Evolutionary conservation across 1,140 invertebrate genomes (phyloP), one percentile per base, ranked within the genome.

Genomic region (Drosophila navojoa): DNA sequence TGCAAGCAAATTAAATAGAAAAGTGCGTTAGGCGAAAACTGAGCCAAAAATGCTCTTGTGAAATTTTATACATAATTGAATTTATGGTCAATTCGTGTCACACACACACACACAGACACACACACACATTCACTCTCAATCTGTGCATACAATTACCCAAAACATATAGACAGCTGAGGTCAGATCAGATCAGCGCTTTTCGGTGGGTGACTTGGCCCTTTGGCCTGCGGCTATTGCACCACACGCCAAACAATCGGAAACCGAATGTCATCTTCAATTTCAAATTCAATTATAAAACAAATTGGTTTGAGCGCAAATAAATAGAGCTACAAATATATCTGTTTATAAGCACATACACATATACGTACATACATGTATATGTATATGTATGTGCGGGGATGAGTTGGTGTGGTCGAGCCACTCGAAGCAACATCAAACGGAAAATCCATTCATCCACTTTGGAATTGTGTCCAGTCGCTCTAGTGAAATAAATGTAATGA

Each of bases 231-330:
- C 84, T 81, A 70, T 69, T 67, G 82, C 67, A 86, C 82, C 81
- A 63, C 81, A 87, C 73, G 72, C 79, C 84, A 84, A 86, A 90
- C 86, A 90, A 80, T 90, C 55, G 86, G 64, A 86, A 85, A 90
- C 89, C 84, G 81, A 86, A 81, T 91, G 89, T 91, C 89, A 89
- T 90, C 86, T 91, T 91, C 90, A 91, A 91, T 91, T 91, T 91
- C 90, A 90, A 91, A 91, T 91, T 91, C 90, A 91, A 91, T 91
- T 91, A 91, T 91, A 91, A 91, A 91, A 89, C 87, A 85, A 86
- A 87, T 81, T 90, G 89, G 89, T 84, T 89, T 84, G 84, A 84
- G 84, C 72, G 74, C 76, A 85, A 84, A 87, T 84, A 90, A 90
- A 84, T 77, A 75, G 71, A 35, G 15, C 9, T 15, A 54, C 15